Conservation (phyloP, 2,797 vertebrate species). For the Chiroxiphia lanceolata region DNA sequence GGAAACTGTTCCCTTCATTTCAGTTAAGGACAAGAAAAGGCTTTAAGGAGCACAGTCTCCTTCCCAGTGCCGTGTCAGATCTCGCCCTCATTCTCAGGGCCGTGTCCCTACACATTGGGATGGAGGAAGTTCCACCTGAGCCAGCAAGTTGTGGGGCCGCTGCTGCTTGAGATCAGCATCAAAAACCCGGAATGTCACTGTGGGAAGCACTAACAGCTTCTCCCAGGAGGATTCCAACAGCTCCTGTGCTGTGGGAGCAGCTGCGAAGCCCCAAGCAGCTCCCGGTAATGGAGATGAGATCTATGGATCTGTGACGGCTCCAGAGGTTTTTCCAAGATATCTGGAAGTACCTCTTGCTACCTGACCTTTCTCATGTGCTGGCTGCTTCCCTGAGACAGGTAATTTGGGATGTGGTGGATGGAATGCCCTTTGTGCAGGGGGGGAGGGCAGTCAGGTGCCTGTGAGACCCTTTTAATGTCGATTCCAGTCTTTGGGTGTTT, state of each 20-base stretch:
- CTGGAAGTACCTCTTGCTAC: accelerated
- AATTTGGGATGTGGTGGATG: neutral
- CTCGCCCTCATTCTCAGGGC: neutral
- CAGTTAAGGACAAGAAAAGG: neutral
- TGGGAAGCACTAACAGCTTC: neutral
- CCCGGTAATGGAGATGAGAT: accelerated
- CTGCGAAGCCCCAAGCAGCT: neutral
- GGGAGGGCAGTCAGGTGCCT: neutral
- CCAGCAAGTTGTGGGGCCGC: accelerated
- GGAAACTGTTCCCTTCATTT: neutral
- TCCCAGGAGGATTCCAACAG: neutral
- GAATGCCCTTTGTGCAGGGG: neutral
- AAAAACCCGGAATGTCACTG: accelerated
- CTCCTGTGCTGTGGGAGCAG: accelerated
- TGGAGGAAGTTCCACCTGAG: neutral
- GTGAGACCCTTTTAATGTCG: neutral
- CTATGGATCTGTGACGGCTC: accelerated
- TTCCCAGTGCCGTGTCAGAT: accelerated
- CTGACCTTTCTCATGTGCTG: accelerated
- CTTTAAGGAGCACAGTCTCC: neutral
- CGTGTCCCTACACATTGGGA: accelerated
- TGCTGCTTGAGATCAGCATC: neutral
- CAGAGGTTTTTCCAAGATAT: neutral
- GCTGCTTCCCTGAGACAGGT: neutral
- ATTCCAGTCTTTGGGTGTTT: neutral